Evolutionary conservation across 2,797 vertebrate species (phyloP).

Genomic region (Streptopelia turtur): DNA sequence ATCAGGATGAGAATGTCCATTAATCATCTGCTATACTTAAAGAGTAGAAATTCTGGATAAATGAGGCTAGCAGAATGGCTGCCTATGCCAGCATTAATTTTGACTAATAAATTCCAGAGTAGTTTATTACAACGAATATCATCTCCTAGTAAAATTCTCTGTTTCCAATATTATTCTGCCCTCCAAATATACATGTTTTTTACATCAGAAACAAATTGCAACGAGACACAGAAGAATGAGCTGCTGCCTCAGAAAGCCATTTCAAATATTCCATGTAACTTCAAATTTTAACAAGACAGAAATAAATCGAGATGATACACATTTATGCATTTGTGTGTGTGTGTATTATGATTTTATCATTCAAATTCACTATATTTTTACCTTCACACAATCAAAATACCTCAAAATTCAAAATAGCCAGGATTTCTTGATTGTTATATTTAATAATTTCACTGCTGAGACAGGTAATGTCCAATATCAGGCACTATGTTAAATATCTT

Average conservation of each 20-base stretch:
- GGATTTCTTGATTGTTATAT: background rate
- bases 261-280: slow-evolving; percentile 4
- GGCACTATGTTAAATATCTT: background rate
- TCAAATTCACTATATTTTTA: slow-evolving; percentile 14
- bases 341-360: background rate
- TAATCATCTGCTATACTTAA: background rate
- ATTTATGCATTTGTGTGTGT: background rate
- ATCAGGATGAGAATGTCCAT: background rate
- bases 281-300: slow-evolving; percentile 20
- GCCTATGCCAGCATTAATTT: background rate
- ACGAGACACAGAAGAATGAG: slow-evolving; percentile 12
- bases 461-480: background rate
- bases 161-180: background rate
- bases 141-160: slow-evolving; percentile 2
- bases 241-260: slow-evolving; percentile 18
- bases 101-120: slow-evolving; percentile 12
- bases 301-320: background rate
- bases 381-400: background rate
- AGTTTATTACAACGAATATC: background rate
- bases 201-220: slow-evolving; percentile 54
- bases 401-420: background rate
- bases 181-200: background rate
- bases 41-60: background rate
- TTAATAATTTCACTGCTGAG: background rate
- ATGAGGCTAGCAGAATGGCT: background rate